A percentile compares a stretch with the other conserved stretches of the same genome.
Evolutionary conservation across 35 echinoderm and acorn worm species (phyloP).

Genomic region (Apostichopus parvimensis): DNA sequence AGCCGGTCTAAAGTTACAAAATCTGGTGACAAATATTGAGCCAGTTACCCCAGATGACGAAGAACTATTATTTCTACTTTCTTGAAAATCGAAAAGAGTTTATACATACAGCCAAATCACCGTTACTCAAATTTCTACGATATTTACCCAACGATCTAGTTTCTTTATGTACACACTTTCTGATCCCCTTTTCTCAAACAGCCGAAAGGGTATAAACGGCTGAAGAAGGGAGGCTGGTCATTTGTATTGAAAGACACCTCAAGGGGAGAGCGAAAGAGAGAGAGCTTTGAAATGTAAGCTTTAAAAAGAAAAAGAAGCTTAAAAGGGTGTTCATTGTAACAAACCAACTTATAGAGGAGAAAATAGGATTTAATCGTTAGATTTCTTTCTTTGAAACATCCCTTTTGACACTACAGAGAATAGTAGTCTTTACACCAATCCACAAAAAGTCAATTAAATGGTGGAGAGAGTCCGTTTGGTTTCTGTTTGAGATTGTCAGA

Average conservation of each 20-base stretch:
- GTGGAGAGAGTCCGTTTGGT: background rate
- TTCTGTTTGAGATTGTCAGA: background rate
- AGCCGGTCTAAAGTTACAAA: background rate
- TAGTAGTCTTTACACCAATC: background rate
- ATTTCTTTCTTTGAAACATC: background rate
- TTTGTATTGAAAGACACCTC: background rate
- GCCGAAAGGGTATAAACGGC: slow-evolving; percentile 19
- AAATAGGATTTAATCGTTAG: background rate
- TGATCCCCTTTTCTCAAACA: background rate
- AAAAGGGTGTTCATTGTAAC: background rate
- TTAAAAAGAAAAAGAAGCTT: background rate
- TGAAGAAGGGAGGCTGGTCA: background rate
- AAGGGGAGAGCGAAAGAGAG: background rate
- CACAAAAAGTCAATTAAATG: background rate
- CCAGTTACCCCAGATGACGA: background rate
- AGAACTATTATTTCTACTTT: background rate
- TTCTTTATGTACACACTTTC: background rate
- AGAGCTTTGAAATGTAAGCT: background rate
- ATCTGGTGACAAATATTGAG: background rate
- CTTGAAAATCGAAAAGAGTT: background rate
- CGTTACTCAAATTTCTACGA: background rate
- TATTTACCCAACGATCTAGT: slow-evolving; percentile 9
- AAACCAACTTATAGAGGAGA: background rate
- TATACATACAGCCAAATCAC: background rate
- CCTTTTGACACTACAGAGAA: background rate